These are phyloP conservation scores for Chaenodraco wilsoni DNA, from an alignment of 2,797 vertebrate species.

Conservation along the genomic window DNA sequence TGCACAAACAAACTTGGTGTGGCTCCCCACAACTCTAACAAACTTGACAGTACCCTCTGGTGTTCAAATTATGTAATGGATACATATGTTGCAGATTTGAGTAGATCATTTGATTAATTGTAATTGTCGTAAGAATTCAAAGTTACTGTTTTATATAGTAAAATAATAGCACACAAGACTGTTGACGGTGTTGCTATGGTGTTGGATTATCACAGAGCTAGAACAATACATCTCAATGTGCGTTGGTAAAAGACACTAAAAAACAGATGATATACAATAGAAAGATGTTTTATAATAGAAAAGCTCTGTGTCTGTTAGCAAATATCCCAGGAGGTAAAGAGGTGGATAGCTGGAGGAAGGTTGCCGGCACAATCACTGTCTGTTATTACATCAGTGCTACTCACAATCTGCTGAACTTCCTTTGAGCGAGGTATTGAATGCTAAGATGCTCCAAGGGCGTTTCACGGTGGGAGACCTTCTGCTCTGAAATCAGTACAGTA, in stretches of 20 bases:
- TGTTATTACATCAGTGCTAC: conserved; percentile 43
- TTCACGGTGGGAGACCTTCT: neutral
- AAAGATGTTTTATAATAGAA: neutral
- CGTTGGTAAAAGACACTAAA: neutral
- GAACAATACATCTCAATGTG: neutral
- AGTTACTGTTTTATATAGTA: too few species aligned
- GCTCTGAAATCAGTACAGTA: neutral
- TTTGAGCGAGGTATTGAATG: conserved; percentile 25
- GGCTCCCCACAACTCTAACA: too few species aligned
- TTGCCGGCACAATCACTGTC: conserved; percentile 24
- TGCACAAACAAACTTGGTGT: neutral
- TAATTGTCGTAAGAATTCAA: too few species aligned
- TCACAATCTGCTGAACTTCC: conserved; percentile 30
- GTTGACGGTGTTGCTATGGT: neutral
- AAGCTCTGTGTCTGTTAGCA: neutral
- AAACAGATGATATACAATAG: neutral
- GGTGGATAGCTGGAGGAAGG: conserved; percentile 33
- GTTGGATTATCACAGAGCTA: neutral
- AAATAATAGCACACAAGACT: neutral
- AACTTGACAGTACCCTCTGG: neutral
- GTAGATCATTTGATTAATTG: too few species aligned
- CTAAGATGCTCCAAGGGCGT: conserved; percentile 26
- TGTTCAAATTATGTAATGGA: neutral
- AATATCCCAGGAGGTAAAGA: conserved; percentile 5
- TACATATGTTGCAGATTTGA: too few species aligned